These are phyloP conservation scores for Microctonus aethiopoides DNA, from an alignment of 2,888 invertebrate species.

Conservation along the genomic window DNA sequence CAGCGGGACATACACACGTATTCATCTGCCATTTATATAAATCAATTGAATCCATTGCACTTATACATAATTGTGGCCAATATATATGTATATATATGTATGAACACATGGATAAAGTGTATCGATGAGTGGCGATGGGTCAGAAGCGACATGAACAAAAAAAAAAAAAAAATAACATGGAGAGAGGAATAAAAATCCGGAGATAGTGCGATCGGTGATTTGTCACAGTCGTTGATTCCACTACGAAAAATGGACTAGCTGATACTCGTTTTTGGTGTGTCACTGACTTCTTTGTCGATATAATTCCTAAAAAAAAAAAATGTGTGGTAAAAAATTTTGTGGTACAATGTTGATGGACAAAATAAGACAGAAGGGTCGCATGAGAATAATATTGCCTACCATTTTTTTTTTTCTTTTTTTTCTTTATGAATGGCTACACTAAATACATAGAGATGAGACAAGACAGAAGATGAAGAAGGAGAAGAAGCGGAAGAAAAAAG, in stretches of 20 bases:
- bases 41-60: constrained; percentile 22
- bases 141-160: background rate
- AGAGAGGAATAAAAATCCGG: background rate
- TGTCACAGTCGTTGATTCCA: constrained; percentile 1
- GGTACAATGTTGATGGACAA: background rate
- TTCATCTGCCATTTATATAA: constrained; percentile 31
- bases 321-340: constrained; percentile 18
- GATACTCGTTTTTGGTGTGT: constrained; percentile 3
- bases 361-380: background rate
- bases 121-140: background rate
- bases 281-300: constrained; percentile 1
- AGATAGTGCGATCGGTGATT: constrained; percentile 4
- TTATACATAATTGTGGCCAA: no score
- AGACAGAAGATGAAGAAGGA: background rate
- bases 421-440: background rate
- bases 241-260: constrained; percentile 4
- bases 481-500: background rate
- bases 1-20: constrained; percentile 12
- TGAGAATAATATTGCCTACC: background rate
- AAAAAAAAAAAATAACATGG: background rate
- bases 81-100: background rate
- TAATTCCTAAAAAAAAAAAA: constrained; percentile 1
- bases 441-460: background rate
- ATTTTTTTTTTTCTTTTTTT: background rate
- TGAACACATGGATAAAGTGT: background rate